A percentile compares a stretch with the other conserved stretches of the same genome.
phyloP scores from a whole-genome alignment of 2,113 vertebrate species.

The Anoura caudifer region DNA sequence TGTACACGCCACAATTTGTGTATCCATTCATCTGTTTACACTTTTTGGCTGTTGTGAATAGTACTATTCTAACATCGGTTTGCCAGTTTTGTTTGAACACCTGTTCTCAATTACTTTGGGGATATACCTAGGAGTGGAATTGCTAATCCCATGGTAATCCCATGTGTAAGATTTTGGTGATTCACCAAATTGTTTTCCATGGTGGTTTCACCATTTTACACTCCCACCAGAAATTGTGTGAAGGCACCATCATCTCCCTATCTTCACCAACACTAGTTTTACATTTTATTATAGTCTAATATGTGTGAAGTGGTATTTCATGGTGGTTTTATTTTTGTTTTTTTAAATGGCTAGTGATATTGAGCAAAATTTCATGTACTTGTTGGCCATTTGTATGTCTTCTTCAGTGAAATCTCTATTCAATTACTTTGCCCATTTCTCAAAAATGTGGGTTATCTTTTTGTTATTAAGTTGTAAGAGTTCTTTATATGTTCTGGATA shows the following conservation, averaged over 20 bases:
- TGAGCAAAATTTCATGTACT: background rate
- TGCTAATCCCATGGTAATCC: background rate
- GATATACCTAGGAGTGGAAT: background rate
- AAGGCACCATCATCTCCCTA: background rate
- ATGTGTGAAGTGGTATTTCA: background rate
- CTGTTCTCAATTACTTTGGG: background rate
- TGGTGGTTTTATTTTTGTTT: background rate
- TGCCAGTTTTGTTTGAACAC: background rate
- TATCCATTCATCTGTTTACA: background rate
- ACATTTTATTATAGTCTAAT: background rate
- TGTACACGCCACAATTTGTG: background rate
- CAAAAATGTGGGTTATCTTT: background rate
- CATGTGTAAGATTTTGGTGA: background rate
- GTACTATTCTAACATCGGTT: background rate
- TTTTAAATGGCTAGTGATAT: background rate
- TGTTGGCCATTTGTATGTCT: background rate
- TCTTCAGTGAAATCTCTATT: background rate
- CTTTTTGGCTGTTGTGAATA: background rate
- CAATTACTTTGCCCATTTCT: background rate
- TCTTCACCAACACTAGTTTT: background rate
- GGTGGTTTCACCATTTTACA: background rate
- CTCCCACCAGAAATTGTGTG: background rate
- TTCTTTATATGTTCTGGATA: background rate
- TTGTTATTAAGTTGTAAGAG: background rate
- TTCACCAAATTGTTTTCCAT: background rate